phyloP scores from a whole-genome alignment of 2,888 invertebrate genomes.

The Notodonta ziczac region DNA sequence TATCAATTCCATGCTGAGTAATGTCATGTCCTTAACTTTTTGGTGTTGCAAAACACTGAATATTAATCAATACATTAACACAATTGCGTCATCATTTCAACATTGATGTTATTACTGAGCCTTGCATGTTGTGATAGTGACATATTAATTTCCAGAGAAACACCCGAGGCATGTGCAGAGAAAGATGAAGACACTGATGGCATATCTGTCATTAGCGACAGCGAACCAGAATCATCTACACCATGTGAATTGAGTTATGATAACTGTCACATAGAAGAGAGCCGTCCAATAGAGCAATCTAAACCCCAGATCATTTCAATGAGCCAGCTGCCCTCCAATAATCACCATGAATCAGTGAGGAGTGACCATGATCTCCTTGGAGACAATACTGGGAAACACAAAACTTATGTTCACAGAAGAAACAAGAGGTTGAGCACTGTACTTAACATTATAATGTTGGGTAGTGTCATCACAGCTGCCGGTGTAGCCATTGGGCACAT shows the following conservation, averaged over 20 bases:
- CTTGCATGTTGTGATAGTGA: not conserved
- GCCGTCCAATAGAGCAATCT: constrained; percentile 45
- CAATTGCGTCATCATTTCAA: not conserved
- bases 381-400: constrained; percentile 63
- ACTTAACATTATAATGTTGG: constrained; percentile 76
- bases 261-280: constrained; percentile 46
- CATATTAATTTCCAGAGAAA: constrained; percentile 43
- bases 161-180: constrained; percentile 50
- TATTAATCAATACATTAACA: not conserved
- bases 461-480: constrained; percentile 78
- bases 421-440: constrained; percentile 78
- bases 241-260: constrained; percentile 56
- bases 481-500: constrained; percentile 80
- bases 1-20: not conserved
- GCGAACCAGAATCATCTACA: constrained; percentile 66
- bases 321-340: constrained; percentile 44
- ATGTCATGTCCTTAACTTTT: not conserved
- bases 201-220: constrained; percentile 80
- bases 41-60: constrained; percentile 1
- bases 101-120: not conserved
- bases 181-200: constrained; percentile 82
- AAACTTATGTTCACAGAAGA: constrained; percentile 77
- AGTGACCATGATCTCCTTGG: constrained; percentile 64
- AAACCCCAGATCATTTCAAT: constrained; percentile 48
- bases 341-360: constrained; percentile 51